Base-by-base conservation (phyloP, 2,113 vertebrate species). In the Oenanthe melanoleuca region DNA sequence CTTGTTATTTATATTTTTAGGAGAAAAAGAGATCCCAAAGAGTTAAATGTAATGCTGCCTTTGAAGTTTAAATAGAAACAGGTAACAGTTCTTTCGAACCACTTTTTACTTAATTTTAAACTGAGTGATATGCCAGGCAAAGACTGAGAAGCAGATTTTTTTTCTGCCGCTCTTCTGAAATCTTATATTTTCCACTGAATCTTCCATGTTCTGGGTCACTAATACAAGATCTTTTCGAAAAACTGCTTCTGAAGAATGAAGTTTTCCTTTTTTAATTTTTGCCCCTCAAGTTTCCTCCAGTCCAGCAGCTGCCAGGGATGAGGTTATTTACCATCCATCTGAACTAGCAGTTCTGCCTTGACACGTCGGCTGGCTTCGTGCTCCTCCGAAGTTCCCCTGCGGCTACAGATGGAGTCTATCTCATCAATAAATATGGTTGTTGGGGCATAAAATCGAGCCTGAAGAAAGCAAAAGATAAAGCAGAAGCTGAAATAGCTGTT, bases 391-490 rank as follows among this genome's bases (percentile, higher is more conserved):
- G 99, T 99, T 31, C 99, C 99, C 95, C 99, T 98, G 80, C 99
- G 99, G 95, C 99, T 99, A 96, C 99, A 99, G 94, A 99, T 99
- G 44, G 99, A 99, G 96, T 99, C 99, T n/a, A 99, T 99, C 90
- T 99, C 99, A 80, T 99, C 99, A 45, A 99, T 99, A 97, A 99
- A 99, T 97, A 99, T 99, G 10, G 99, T 99, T 42, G 99, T 98
- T 7, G 99, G 99, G 91, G 99, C 99, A 50, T 99, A 99, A 97
- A 99, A 99, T 85, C 99, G 98, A 53, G 99, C 99, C 99, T 99
- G 94, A n/a, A 90, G 24, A 55, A 86, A 92, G 64, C 57, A 96
- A 79, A 77, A 95, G 22, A 91, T 12, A 60, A 83, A 93, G 47
- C 81, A 96, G 69, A 75, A 81, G 91, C 28, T 84, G 65, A 97